phyloP scores from a whole-genome alignment of 2,113 vertebrate species.

The Hippolais icterina region DNA sequence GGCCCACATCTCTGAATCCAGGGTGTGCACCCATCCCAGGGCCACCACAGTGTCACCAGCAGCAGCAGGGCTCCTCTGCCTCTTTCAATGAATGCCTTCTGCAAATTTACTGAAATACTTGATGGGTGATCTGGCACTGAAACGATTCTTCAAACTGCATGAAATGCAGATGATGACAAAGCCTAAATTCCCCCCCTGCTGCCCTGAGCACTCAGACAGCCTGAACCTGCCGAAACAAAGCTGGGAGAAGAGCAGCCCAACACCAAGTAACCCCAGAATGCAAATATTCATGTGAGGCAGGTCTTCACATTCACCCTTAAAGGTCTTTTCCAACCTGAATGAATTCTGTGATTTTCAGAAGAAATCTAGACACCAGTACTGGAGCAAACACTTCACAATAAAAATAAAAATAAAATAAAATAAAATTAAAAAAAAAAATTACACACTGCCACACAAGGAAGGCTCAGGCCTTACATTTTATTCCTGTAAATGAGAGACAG shows the following conservation, averaged over 20 bases:
- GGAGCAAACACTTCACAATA: not conserved
- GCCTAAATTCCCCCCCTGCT: accelerated
- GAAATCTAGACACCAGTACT: accelerated
- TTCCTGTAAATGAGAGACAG: constrained; percentile 29
- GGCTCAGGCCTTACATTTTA: constrained; percentile 37
- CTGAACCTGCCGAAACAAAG: not conserved
- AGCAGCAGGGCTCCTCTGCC: accelerated
- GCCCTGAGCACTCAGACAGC: not conserved
- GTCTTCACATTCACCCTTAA: accelerated
- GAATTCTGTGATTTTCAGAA: not conserved
- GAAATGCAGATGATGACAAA: not conserved
- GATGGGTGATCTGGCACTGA: accelerated
- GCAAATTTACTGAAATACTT: not conserved
- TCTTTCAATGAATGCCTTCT: accelerated
- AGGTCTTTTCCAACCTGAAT: not conserved
- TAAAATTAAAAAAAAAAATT: not conserved
- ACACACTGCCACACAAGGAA: not conserved
- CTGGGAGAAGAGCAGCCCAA: not conserved
- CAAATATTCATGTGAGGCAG: accelerated
- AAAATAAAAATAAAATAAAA: not conserved
- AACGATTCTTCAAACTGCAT: not conserved
- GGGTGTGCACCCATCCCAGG: not conserved
- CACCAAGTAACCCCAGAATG: not conserved
- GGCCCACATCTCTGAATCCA: not conserved
- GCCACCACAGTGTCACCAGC: accelerated